phyloP scores from a whole-genome alignment of 1,140 invertebrate species.

The Copidosoma floridanum region DNA sequence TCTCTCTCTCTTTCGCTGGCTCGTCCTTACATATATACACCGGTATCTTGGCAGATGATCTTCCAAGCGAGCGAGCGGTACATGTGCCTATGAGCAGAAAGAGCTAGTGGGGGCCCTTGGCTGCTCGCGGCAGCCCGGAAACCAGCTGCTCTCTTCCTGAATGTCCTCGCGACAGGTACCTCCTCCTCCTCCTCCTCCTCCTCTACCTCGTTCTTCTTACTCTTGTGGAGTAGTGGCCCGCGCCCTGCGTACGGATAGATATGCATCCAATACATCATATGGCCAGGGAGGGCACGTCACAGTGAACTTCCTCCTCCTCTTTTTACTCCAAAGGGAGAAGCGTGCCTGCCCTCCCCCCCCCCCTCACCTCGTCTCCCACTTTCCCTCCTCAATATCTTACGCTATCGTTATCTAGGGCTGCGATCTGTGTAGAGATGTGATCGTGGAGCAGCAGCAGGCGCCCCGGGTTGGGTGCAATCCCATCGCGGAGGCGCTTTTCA shows the following conservation, averaged over 20 bases:
- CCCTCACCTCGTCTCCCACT: too few relatives aligned
- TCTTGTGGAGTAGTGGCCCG: too few relatives aligned
- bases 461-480: too few relatives aligned
- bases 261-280: slow-evolving; percentile 15
- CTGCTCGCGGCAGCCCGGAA: slow-evolving; percentile 17
- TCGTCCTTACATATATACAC: too few relatives aligned
- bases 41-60: slow-evolving; percentile 25
- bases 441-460: too few relatives aligned
- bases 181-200: background rate
- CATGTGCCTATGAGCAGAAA: slow-evolving; percentile 15
- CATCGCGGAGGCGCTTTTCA: too few relatives aligned
- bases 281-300: too few relatives aligned
- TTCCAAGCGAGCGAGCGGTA: slow-evolving; percentile 13
- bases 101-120: too few relatives aligned
- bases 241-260: background rate
- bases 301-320: too few relatives aligned
- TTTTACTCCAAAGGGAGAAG: too few relatives aligned
- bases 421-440: slow-evolving; percentile 44
- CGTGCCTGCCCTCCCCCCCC: too few relatives aligned
- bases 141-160: slow-evolving; percentile 24
- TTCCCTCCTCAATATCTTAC: too few relatives aligned
- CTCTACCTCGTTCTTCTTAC: background rate
- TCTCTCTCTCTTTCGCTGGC: background rate
- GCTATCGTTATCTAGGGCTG: slow-evolving; percentile 44
- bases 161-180: slow-evolving; percentile 30